A percentile compares a stretch with the other conserved stretches of the same genome.
Evolutionary conservation across 2,888 invertebrate genomes (phyloP).

Genomic region (Drosophila formosana): DNA sequence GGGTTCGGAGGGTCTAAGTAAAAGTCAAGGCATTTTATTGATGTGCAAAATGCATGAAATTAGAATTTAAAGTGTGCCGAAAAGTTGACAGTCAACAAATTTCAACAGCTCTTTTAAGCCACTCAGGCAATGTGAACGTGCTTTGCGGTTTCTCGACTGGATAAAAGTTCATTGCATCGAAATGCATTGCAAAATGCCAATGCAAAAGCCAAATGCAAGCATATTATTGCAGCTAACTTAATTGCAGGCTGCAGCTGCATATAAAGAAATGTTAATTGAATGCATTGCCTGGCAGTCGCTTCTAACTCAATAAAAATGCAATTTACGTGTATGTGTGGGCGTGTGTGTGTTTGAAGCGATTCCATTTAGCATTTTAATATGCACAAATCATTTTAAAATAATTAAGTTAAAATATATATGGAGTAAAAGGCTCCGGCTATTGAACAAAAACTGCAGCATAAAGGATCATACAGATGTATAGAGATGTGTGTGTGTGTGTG

Average conservation of each 20-base stretch:
- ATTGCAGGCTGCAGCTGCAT: conserved; percentile 51
- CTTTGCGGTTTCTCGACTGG: conserved; percentile 28
- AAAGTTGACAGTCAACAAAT: conserved; percentile 42
- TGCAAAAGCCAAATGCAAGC: conserved; percentile 24
- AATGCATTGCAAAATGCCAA: conserved; percentile 20
- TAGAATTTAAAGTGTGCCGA: conserved; percentile 73
- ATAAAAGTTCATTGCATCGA: conserved; percentile 28
- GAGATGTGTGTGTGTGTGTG: background rate
- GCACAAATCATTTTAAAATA: conserved; percentile 75
- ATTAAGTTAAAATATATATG: conserved; percentile 61
- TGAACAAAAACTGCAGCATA: conserved; percentile 51
- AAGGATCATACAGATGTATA: conserved; percentile 48
- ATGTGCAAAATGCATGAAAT: conserved; percentile 83
- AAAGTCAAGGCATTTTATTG: conserved; percentile 67
- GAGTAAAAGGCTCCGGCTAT: conserved; percentile 9
- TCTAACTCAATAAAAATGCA: conserved; percentile 70
- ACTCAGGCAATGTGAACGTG: background rate
- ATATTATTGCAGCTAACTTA: conserved; percentile 60
- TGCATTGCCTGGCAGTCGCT: conserved; percentile 39
- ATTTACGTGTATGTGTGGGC: conserved; percentile 43
- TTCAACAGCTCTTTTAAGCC: conserved; percentile 29
- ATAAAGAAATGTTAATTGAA: conserved; percentile 71
- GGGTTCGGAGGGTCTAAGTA: conserved; percentile 20
- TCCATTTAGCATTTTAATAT: conserved; percentile 43
- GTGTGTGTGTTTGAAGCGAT: conserved; percentile 50